Conservation (phyloP, 2,797 vertebrate genomes). For the Basileuterus tristriatus region DNA sequence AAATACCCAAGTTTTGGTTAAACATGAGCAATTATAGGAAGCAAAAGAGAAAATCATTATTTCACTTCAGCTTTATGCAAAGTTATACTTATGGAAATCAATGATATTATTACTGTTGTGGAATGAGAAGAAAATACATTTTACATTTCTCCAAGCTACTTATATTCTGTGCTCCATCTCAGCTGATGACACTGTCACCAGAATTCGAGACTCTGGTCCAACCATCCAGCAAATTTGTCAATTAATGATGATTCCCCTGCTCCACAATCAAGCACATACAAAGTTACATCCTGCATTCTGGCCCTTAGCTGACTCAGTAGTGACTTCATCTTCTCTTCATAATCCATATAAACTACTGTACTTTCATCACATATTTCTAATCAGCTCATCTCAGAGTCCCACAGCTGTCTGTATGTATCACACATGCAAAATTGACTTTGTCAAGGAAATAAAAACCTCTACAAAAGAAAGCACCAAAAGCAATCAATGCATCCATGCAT, state of each 20-base stretch:
- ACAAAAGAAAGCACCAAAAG: background rate
- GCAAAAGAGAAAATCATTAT: conserved; percentile 13
- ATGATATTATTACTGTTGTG: background rate
- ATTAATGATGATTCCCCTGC: background rate
- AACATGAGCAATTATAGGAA: conserved; percentile 33
- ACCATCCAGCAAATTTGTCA: background rate
- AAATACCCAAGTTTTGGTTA: conserved; percentile 27
- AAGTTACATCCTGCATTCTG: background rate
- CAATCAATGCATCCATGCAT: background rate
- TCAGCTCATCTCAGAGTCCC: background rate
- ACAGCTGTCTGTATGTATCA: background rate
- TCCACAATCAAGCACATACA: background rate
- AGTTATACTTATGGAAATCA: background rate
- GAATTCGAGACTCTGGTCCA: background rate
- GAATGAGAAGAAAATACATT: background rate
- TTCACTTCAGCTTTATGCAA: background rate
- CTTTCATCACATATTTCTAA: background rate
- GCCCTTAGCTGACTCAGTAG: background rate
- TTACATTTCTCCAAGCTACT: background rate
- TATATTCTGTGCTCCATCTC: background rate
- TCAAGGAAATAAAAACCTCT: background rate
- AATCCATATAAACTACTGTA: background rate
- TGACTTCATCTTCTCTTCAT: background rate
- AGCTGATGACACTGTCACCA: background rate
- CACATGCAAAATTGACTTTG: background rate